phyloP scores from a whole-genome alignment of 2,113 vertebrate species.

The Jacana jacana region DNA sequence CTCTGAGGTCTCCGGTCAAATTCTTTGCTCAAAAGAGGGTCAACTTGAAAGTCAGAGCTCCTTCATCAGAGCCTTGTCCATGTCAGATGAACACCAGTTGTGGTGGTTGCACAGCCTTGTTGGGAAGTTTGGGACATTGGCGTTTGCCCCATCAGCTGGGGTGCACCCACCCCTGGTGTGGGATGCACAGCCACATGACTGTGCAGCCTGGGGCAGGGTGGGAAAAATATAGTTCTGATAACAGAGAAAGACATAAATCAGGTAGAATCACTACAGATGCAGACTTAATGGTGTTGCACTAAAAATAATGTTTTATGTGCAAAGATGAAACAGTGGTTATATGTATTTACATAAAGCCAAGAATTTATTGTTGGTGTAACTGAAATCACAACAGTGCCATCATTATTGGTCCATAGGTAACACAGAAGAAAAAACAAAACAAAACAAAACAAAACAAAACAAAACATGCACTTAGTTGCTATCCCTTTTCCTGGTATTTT shows the following conservation, averaged over 20 bases:
- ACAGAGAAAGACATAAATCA: background rate
- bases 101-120: background rate
- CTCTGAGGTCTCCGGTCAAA: background rate
- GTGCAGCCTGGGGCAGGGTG: background rate
- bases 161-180: background rate
- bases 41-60: background rate
- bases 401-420: background rate
- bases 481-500: background rate
- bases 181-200: accelerated
- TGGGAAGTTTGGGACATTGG: background rate
- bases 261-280: background rate
- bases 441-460: too few relatives aligned
- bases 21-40: background rate
- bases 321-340: background rate
- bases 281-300: background rate
- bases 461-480: background rate
- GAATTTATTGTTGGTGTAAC: background rate
- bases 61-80: background rate
- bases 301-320: background rate
- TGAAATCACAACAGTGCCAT: background rate
- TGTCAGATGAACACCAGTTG: background rate
- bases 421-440: background rate
- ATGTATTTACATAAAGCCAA: background rate
- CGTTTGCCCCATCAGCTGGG: background rate
- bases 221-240: background rate